Evolutionary conservation across 1,140 invertebrate species (phyloP).

Genomic region (Drosophila parvula): DNA sequence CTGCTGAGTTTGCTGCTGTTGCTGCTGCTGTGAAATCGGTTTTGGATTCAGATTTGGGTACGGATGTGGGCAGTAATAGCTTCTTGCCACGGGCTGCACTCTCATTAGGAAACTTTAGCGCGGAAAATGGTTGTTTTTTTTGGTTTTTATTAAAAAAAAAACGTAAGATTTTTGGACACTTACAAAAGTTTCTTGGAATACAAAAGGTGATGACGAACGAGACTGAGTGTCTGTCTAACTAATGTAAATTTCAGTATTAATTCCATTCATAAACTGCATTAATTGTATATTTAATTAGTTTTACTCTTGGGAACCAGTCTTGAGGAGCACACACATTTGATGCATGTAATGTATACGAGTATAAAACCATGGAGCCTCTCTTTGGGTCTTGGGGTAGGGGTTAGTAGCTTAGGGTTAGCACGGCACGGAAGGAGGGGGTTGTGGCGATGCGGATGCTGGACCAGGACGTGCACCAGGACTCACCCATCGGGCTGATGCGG

Average conservation of each 20-base stretch:
- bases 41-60: background rate
- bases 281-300: constrained; percentile 53
- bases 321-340: constrained; percentile 60
- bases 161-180: constrained; percentile 16
- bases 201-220: constrained; percentile 18
- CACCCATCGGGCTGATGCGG: constrained; percentile 65
- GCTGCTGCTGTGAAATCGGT: constrained; percentile 9
- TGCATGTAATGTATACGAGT: constrained; percentile 44
- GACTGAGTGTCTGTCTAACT: constrained; percentile 13
- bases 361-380: constrained; percentile 25
- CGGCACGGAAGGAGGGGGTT: constrained; percentile 15
- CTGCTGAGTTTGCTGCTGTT: constrained; percentile 15
- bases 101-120: constrained; percentile 51
- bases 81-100: constrained; percentile 53
- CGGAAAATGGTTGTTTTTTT: constrained; percentile 9
- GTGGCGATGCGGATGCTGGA: constrained; percentile 24
- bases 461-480: constrained; percentile 51
- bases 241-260: constrained; percentile 42
- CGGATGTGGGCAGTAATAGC: constrained; percentile 58
- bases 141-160: constrained; percentile 35
- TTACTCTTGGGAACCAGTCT: constrained; percentile 64
- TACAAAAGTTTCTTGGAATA: constrained; percentile 36
- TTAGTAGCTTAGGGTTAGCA: constrained; percentile 64
- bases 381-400: constrained; percentile 3
- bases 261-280: constrained; percentile 24